A percentile compares a stretch with the other conserved stretches of the same genome.
These are phyloP conservation scores for Lytechinus variegatus DNA, from an alignment of 35 echinoderm and acorn worm species.

Conservation along the genomic window DNA sequence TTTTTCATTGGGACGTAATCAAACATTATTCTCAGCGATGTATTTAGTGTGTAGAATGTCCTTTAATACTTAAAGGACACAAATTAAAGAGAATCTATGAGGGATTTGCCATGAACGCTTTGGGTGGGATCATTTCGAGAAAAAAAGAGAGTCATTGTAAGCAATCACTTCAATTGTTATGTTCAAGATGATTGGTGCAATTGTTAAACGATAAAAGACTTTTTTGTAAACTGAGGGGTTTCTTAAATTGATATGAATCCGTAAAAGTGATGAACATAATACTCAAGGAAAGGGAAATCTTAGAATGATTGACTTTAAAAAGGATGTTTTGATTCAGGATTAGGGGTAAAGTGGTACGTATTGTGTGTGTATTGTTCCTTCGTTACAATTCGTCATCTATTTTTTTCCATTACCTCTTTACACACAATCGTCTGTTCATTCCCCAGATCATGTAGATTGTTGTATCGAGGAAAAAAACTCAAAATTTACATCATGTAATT, in stretches of 20 bases:
- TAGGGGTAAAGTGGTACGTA: neutral
- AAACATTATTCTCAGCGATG: too few relatives aligned
- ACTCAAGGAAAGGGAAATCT: conserved; percentile 4
- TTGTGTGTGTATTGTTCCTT: neutral
- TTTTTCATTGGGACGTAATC: too few relatives aligned
- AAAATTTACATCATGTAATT: too few relatives aligned
- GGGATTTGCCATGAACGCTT: neutral
- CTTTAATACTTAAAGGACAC: too few relatives aligned
- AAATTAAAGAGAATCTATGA: too few relatives aligned
- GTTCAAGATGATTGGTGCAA: neutral
- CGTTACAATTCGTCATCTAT: neutral
- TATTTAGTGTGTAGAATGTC: too few relatives aligned
- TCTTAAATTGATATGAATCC: neutral
- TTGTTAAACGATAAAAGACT: neutral
- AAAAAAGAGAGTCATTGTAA: neutral
- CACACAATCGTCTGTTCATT: too few relatives aligned
- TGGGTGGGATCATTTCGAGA: neutral
- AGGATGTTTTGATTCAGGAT: neutral
- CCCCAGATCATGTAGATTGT: too few relatives aligned
- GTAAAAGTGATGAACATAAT: neutral
- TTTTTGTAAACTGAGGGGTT: neutral
- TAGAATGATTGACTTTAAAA: neutral
- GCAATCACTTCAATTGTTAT: neutral
- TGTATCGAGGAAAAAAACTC: too few relatives aligned
- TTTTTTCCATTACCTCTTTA: neutral